Base-by-base conservation (phyloP, 1,140 invertebrate genomes). In the Archivesica marissinica region DNA sequence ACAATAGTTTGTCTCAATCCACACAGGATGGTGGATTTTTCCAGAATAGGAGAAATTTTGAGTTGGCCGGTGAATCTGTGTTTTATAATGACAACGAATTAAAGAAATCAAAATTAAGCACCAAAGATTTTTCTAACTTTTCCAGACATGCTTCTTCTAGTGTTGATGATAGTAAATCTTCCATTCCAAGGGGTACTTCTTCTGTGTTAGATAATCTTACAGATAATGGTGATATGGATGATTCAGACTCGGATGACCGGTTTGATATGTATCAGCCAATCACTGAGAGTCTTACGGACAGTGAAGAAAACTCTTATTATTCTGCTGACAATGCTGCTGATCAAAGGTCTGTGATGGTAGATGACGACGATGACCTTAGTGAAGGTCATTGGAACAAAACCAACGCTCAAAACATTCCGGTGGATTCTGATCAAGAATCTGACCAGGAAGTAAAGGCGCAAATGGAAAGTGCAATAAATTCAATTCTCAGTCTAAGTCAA, bases 381-480 rank as follows among this genome's bases (percentile, higher is more conserved):
- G 23, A 70, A 30, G 66, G 38, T 38, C 38, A 44, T 35, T 80
- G 44, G 78, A 74, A 20, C 54, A 66, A 79, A 66, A 50, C 56
- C 4, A 39, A 33, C 47, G 28, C 20, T 30, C 35, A 2, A 2
- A 50, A 47, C 15, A 28, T 6, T 39, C 54, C 39, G 25, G 30
- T 85, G 20, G 85, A 86, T 20, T 72, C 68, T 20, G 86, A 86
- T 74, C 41, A 76, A 28, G 81, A 72, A n/a, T 61, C 84, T 0
- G 87, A 90, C 50, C 88, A 81, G 7, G 85, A 86, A 68, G 79
- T 90, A 11, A 92, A 90, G 68, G 87, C 87, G 44, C 88, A 91
- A 75, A 89, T 91, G 88, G 89, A 91, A 82, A 90, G 87, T 88
- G 91, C 91, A 87, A 91, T 92, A 84, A 88, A 91, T 56, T 91